phyloP scores from a whole-genome alignment of 30 jellyfish, hydroid and myxozoan species.

The Pseudorhiza aurosa region DNA sequence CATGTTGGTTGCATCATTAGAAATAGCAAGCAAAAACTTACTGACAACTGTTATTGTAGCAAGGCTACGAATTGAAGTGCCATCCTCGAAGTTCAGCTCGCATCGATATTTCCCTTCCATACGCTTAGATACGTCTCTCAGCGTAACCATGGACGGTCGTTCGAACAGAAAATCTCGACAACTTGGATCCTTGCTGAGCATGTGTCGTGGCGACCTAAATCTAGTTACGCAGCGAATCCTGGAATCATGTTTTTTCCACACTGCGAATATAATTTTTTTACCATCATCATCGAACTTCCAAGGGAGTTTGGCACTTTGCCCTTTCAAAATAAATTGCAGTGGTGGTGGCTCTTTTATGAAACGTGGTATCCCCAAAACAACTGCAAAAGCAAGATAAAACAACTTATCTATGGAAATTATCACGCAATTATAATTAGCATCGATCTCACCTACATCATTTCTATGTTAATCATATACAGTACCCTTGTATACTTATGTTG shows the following conservation, averaged over 20 bases:
- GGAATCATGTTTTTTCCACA: slow-evolving; percentile 6
- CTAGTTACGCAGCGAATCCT: background rate
- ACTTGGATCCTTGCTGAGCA: too few relatives aligned
- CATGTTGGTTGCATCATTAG: background rate
- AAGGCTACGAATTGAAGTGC: background rate
- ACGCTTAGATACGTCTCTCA: slow-evolving; percentile 2
- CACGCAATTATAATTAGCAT: too few relatives aligned
- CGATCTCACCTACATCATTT: too few relatives aligned
- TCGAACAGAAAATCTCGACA: background rate
- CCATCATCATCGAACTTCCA: slow-evolving; percentile 26
- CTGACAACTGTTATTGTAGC: slow-evolving; percentile 49
- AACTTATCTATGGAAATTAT: too few relatives aligned
- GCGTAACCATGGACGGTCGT: background rate
- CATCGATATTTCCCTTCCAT: slow-evolving; percentile 31
- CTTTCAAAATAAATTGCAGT: slow-evolving; percentile 33
- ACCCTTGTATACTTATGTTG: too few relatives aligned
- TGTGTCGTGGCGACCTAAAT: background rate
- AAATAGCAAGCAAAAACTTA: slow-evolving; percentile 26
- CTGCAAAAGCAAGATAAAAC: too few relatives aligned
- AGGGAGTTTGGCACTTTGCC: slow-evolving; percentile 16
- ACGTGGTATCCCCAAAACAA: background rate
- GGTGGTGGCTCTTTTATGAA: slow-evolving; percentile 36
- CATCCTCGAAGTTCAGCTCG: background rate
- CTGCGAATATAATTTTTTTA: background rate
- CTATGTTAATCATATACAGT: too few relatives aligned